A percentile compares a stretch with the other conserved stretches of the same genome.
Evolutionary conservation across 92 coral and sea anemone genomes (phyloP).

Genomic region (Zoanthus sociatus): DNA sequence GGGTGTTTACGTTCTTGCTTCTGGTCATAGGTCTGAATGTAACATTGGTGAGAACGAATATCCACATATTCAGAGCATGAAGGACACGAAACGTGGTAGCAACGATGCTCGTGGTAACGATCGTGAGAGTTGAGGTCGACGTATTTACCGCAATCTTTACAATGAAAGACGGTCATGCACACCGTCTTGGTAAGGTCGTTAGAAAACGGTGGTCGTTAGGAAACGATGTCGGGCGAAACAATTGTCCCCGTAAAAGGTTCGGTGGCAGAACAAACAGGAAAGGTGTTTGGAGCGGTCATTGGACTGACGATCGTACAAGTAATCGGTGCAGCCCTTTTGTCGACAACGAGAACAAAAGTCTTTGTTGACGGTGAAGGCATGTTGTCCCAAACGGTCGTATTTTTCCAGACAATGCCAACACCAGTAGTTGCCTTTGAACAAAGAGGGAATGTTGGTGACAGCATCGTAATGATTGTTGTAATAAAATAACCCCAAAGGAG

Average conservation of each 20-base stretch:
- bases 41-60: neutral
- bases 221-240: no score
- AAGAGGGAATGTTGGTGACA: neutral
- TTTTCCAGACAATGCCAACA: neutral
- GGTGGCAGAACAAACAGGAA: no score
- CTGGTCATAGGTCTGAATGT: neutral
- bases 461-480: neutral
- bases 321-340: neutral
- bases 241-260: no score
- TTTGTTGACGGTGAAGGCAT: neutral
- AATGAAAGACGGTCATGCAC: neutral
- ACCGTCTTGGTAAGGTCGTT: neutral
- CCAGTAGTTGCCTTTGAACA: neutral
- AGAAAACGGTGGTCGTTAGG: no score
- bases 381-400: neutral
- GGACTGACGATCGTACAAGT: neutral
- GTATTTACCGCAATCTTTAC: neutral
- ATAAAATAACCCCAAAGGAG: neutral
- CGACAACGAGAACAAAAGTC: neutral
- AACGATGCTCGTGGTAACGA: neutral
- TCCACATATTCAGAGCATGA: neutral
- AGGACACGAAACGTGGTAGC: neutral
- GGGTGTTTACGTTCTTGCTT: neutral
- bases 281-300: no score
- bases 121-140: neutral